Evolutionary conservation across 2,113 vertebrate species (phyloP).

Genomic region (Theristicus caerulescens): DNA sequence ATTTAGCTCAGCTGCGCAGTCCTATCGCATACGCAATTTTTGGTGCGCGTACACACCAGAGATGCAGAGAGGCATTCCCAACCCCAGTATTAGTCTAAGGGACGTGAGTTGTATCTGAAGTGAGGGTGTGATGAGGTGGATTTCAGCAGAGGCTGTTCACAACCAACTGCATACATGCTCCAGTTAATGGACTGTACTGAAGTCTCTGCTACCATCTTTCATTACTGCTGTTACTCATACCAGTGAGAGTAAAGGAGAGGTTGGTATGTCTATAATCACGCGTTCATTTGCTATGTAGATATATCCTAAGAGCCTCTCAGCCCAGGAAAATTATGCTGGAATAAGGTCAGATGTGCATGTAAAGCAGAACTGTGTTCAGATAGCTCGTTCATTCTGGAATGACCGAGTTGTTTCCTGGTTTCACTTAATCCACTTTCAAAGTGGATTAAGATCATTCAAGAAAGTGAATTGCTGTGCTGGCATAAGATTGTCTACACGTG

Average conservation of each 20-base stretch:
- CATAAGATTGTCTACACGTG: neutral
- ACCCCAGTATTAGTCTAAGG: neutral
- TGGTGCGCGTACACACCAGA: neutral
- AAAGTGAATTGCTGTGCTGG: neutral
- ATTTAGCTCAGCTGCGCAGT: neutral
- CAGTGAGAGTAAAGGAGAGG: slow-evolving; percentile 32
- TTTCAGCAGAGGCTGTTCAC: slow-evolving; percentile 9
- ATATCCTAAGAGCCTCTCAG: slow-evolving; percentile 16
- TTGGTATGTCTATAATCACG: slow-evolving; percentile 36
- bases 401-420: neutral
- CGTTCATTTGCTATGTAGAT: slow-evolving; percentile 52
- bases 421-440: slow-evolving; percentile 27
- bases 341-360: neutral
- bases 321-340: neutral
- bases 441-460: slow-evolving; percentile 37
- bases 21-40: neutral
- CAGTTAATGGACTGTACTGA: neutral
- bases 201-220: slow-evolving; percentile 38
- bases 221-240: slow-evolving; percentile 49
- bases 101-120: neutral
- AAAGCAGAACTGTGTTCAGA: slow-evolving; percentile 13
- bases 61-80: neutral
- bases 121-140: neutral
- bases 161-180: neutral
- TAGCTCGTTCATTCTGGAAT: slow-evolving; percentile 14